A percentile compares a stretch with the other conserved stretches of the same genome.
These are phyloP conservation scores for Sminthurides bifidus DNA, from an alignment of 1,140 invertebrate species.

Conservation along the genomic window DNA sequence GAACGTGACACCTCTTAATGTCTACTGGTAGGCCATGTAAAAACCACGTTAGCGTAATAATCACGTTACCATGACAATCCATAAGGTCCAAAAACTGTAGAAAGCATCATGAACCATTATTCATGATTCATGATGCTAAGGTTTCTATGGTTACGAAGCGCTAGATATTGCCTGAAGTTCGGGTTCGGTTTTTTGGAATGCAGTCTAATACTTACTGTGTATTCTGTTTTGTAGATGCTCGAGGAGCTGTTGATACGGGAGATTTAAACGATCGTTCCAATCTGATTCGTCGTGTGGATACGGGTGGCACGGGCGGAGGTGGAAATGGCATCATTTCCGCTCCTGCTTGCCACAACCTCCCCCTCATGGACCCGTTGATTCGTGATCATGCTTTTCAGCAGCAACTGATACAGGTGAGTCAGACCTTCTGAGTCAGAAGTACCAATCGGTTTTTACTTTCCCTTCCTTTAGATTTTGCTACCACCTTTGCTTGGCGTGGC, in stretches of 20 bases:
- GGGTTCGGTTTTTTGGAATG: too few relatives aligned
- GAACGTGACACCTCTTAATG: too few relatives aligned
- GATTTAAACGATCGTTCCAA: conserved; percentile 21
- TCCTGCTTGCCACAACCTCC: conserved; percentile 15
- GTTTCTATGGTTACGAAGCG: too few relatives aligned
- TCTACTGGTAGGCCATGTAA: too few relatives aligned
- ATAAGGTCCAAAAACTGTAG: too few relatives aligned
- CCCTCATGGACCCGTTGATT: conserved; percentile 31
- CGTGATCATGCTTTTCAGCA: conserved; percentile 32
- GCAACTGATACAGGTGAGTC: conserved; percentile 28
- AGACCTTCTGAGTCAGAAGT: neutral
- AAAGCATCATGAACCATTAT: too few relatives aligned
- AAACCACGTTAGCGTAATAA: too few relatives aligned
- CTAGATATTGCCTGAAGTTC: too few relatives aligned
- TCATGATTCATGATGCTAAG: too few relatives aligned
- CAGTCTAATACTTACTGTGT: neutral
- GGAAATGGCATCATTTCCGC: conserved; percentile 24
- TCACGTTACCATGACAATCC: too few relatives aligned
- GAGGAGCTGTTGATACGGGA: conserved; percentile 21
- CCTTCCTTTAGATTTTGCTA: neutral
- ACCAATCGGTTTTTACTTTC: neutral
- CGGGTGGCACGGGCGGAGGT: conserved; percentile 16
- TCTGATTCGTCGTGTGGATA: conserved; percentile 23
- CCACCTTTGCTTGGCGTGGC: neutral
- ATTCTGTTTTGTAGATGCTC: conserved; percentile 25